Conservation (phyloP, 2,113 vertebrate species). For the Saguinus midas region DNA sequence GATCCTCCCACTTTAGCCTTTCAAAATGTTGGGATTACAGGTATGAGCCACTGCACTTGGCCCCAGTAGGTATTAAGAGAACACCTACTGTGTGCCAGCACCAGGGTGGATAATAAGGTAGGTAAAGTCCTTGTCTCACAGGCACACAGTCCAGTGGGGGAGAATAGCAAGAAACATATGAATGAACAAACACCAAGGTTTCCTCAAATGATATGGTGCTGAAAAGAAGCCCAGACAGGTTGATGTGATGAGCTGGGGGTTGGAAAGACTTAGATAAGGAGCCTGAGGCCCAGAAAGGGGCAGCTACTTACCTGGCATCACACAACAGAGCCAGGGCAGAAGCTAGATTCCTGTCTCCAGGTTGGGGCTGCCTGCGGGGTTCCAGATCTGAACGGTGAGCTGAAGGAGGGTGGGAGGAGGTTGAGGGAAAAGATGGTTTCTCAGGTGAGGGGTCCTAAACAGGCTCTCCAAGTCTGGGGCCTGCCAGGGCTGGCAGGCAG, state of each 20-base stretch:
- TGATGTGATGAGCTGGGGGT: neutral
- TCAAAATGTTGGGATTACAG: neutral
- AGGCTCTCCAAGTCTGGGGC: neutral
- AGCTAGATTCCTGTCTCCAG: neutral
- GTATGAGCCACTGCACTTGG: neutral
- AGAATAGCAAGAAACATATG: neutral
- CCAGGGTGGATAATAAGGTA: neutral
- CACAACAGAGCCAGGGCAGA: constrained; percentile 18
- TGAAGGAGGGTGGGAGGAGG: neutral
- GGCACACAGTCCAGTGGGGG: neutral
- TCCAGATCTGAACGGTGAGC: neutral
- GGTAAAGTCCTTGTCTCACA: accelerated
- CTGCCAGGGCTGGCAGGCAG: neutral
- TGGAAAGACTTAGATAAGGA: neutral
- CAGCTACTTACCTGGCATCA: constrained; percentile 13
- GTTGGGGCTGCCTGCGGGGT: neutral
- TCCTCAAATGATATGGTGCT: neutral
- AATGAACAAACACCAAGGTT: neutral
- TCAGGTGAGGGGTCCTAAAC: neutral
- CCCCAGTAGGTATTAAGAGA: neutral
- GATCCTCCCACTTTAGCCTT: neutral
- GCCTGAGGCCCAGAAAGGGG: neutral
- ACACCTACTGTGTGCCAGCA: neutral
- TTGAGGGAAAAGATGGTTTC: neutral
- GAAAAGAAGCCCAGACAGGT: neutral